Conservation (phyloP, 2,888 invertebrate genomes). For the Sclerodermus sp. region DNA sequence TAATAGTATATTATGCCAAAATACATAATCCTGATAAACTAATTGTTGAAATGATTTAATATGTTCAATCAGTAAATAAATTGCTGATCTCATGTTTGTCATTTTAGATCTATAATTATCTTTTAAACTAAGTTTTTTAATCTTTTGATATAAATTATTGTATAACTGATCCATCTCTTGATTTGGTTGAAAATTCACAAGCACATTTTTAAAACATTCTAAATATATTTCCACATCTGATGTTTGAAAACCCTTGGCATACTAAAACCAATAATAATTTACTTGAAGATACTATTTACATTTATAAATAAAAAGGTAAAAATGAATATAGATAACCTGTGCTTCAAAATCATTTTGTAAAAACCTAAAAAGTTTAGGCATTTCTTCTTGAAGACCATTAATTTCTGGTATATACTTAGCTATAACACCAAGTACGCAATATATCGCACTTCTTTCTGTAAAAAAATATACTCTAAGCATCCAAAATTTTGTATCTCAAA, state of each 20-base stretch:
- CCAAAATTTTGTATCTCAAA: slow-evolving; percentile 4
- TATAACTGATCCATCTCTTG: no score
- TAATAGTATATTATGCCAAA: slow-evolving; percentile 36
- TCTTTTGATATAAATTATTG: slow-evolving; percentile 22
- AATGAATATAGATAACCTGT: slow-evolving; percentile 14
- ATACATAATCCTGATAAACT: slow-evolving; percentile 36
- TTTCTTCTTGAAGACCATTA: background rate
- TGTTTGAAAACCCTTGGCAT: no score
- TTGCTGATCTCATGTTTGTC: slow-evolving; percentile 20
- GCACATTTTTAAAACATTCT: slow-evolving; percentile 31
- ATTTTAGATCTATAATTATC: slow-evolving; percentile 10
- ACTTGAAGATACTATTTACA: slow-evolving; percentile 18
- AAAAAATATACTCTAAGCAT: background rate
- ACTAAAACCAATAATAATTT: slow-evolving; percentile 3
- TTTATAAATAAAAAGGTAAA: slow-evolving; percentile 3
- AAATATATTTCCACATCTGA: slow-evolving; percentile 35
- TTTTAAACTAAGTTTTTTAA: slow-evolving; percentile 23
- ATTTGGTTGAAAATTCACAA: slow-evolving; percentile 31
- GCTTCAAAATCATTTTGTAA: slow-evolving; percentile 24
- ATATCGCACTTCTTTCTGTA: slow-evolving; percentile 30
- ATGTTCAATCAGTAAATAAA: slow-evolving; percentile 31
- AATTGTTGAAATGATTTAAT: slow-evolving; percentile 27
- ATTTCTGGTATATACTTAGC: slow-evolving; percentile 23
- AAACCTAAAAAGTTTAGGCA: slow-evolving; percentile 11
- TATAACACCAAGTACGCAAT: slow-evolving; percentile 29